Base-by-base conservation (phyloP, 92 coral and sea anemone genomes). In the Nematostella vectensis region DNA sequence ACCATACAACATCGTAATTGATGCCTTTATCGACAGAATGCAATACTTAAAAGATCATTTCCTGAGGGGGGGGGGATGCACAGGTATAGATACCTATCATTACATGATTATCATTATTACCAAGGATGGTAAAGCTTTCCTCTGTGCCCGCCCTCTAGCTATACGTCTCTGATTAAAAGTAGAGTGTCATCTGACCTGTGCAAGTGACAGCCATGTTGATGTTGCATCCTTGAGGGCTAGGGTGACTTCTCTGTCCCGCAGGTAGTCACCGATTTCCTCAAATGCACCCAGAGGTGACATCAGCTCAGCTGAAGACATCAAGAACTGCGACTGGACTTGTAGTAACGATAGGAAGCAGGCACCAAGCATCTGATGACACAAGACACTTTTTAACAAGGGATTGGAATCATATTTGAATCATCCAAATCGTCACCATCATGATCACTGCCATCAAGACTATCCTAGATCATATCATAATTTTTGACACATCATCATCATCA, bases 191-290 rank as follows among this genome's bases (percentile, higher is more conserved):
- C n/a, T n/a, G n/a, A 87, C 93, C 80, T 91, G 98, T 25, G 98
- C 91, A 31, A 91, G 66, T 12, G 98, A 87, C 43, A 88, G 78
- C 98, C 98, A 91, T 27, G 93, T 79, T 20, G 94, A 64, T 0
- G 98, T 91, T 31, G 98, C 98, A 69, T 87, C 98, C 65, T 91
- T 86, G 71, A 91, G 95, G 48, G 95, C 87, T 49, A 88, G 82
- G 52, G 96, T 83, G 63, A 91, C 86, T 57, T 91, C 98, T 75
- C 98, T 91, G 98, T 91, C 98, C 98, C 88, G 98, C 98, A 91
- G 98, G 75, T 91, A 91, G 59, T 91, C 96, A 71, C 98, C 98
- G 59, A 91, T 83, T 69, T 83, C 86, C 57, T 93, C 89, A 68
- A 81, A 93, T 25, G 82, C 89, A 36, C 99, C 99, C 55, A 93